Percentiles rank a stretch among this genome's conserved stretches.
phyloP scores from a whole-genome alignment of 2,797 vertebrate genomes.

The Poecilia wingei region DNA sequence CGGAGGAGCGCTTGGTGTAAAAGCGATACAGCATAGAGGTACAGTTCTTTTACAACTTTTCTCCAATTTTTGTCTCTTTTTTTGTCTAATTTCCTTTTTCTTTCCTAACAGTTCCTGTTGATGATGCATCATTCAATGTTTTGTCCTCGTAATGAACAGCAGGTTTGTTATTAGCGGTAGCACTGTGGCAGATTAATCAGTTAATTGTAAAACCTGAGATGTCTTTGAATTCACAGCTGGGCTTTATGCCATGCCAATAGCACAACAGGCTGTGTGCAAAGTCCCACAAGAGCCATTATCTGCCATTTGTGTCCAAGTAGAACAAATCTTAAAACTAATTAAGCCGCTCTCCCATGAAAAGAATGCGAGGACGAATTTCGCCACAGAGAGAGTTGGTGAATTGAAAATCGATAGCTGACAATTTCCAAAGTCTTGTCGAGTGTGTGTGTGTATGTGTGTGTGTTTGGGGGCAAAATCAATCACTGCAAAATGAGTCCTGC shows the following conservation, averaged over 20 bases:
- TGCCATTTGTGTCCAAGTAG: conserved; percentile 74
- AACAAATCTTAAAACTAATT: conserved; percentile 78
- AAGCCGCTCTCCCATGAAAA: conserved; percentile 59
- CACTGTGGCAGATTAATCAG: conserved; percentile 58
- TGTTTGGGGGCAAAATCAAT: conserved; percentile 61
- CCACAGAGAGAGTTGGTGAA: conserved; percentile 47
- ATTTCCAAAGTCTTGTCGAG: conserved; percentile 65
- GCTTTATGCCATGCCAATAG: conserved; percentile 59
- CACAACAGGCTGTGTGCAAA: conserved; percentile 64
- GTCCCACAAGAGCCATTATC: conserved; percentile 73
- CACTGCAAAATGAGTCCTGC: conserved; percentile 59
- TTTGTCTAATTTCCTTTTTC: no score
- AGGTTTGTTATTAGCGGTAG: conserved; percentile 37
- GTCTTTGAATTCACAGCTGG: conserved; percentile 71
- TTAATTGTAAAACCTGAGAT: conserved; percentile 64
- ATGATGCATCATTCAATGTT: conserved; percentile 39
- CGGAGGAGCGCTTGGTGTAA: conserved; percentile 8
- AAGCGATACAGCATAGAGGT: conserved; percentile 2
- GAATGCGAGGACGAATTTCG: conserved; percentile 52
- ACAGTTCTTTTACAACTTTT: not conserved
- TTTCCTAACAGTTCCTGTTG: not conserved
- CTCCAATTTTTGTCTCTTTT: no score
- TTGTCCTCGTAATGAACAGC: conserved; percentile 39
- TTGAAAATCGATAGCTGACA: conserved; percentile 72
- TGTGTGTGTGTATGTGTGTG: not conserved